A percentile compares a stretch with the other conserved stretches of the same genome.
Conservation (phyloP, 1,140 invertebrate species). For the Notospermus geniculatus region DNA sequence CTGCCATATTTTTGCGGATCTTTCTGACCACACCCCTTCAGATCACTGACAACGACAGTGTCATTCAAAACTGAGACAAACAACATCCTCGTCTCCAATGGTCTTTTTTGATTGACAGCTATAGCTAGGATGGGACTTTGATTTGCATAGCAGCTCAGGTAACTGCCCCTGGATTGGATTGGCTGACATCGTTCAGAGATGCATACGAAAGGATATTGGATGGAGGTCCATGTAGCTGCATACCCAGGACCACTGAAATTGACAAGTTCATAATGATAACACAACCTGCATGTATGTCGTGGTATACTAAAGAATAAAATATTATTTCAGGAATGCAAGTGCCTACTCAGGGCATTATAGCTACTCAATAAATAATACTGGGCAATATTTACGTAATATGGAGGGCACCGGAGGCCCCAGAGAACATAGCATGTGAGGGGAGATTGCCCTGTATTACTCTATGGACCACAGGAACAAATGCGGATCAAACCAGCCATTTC, state of each 20-base stretch:
- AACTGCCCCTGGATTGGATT: conserved; percentile 29
- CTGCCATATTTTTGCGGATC: conserved; percentile 35
- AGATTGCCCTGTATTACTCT: too few species aligned
- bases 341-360: too few species aligned
- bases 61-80: conserved; percentile 48
- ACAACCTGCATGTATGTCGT: too few species aligned
- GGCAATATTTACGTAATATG: too few species aligned
- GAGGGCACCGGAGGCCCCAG: too few species aligned
- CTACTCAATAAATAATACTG: too few species aligned
- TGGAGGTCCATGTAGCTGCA: conserved; percentile 15
- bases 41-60: conserved; percentile 34
- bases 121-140: conserved; percentile 49
- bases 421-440: too few species aligned
- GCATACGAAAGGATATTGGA: conserved; percentile 6
- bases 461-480: too few species aligned
- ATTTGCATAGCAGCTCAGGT: conserved; percentile 35
- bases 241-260: conserved; percentile 16
- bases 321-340: too few species aligned
- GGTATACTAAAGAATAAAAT: too few species aligned
- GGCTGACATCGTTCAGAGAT: conserved; percentile 9
- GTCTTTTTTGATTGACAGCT: conserved; percentile 48
- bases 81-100: conserved; percentile 36
- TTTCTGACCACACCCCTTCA: conserved; percentile 45
- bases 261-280: too few species aligned
- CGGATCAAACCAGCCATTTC: too few species aligned